phyloP scores from a whole-genome alignment of 2,797 vertebrate species.

The Squalus acanthias region DNA sequence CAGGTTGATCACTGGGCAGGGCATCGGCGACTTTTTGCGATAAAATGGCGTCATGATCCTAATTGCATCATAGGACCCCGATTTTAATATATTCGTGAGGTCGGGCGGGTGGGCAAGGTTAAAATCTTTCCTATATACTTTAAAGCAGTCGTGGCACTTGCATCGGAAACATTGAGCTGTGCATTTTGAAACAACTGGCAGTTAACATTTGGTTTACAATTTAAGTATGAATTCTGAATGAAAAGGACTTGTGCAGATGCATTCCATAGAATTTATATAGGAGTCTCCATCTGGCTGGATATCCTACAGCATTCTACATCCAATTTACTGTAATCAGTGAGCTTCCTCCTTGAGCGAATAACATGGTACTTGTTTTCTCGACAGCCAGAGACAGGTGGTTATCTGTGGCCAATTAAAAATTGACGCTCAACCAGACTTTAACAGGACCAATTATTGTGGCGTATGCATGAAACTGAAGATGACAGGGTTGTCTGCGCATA shows the following conservation, averaged over 20 bases:
- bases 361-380: background rate
- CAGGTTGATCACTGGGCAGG: no score
- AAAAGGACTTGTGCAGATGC: background rate
- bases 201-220: background rate
- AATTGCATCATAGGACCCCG: background rate
- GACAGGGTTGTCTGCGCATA: background rate
- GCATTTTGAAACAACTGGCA: background rate
- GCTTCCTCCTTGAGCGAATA: background rate
- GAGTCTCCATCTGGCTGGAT: background rate
- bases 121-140: background rate
- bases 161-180: background rate
- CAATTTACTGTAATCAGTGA: background rate
- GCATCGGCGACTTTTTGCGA: no score
- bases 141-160: background rate
- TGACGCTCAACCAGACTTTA: background rate
- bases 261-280: background rate
- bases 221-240: background rate
- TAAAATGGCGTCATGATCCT: background rate
- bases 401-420: conserved; percentile 9
- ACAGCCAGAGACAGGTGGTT: background rate
- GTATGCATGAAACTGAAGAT: background rate
- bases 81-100: background rate
- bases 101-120: background rate
- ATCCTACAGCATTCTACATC: background rate
- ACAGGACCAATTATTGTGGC: background rate